Conservation (phyloP, 2,113 vertebrate genomes). For the Melospiza melodia region DNA sequence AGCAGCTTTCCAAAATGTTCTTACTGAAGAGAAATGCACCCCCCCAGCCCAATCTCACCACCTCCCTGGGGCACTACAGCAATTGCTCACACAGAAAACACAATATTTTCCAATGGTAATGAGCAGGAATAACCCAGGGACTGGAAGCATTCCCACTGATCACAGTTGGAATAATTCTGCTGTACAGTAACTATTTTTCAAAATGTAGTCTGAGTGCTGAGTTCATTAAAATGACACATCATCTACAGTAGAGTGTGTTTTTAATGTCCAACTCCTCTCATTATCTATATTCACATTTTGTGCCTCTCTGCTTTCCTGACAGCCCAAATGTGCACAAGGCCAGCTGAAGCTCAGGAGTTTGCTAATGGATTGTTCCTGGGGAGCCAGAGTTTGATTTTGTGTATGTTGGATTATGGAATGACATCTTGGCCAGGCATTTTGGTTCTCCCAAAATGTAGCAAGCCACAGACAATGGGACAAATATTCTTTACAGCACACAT, state of each 20-base stretch:
- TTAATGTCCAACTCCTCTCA: not conserved
- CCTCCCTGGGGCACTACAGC: conserved; percentile 47
- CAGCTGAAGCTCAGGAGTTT: not conserved
- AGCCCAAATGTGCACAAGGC: not conserved
- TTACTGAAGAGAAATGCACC: not conserved
- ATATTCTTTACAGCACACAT: not conserved
- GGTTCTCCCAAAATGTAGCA: not conserved
- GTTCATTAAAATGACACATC: conserved; percentile 44
- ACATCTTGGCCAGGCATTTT: not conserved
- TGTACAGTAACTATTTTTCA: not conserved
- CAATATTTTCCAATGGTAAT: conserved; percentile 56
- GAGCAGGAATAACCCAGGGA: conserved; percentile 44
- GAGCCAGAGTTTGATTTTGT: not conserved
- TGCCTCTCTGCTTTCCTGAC: not conserved
- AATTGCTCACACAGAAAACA: conserved; percentile 36
- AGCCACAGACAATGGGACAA: not conserved
- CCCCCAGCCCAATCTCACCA: not conserved
- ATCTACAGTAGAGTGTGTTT: not conserved
- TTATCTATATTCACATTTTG: not conserved
- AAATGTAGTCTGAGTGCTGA: not conserved
- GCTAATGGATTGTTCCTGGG: not conserved
- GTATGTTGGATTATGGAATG: not conserved
- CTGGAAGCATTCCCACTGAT: conserved; percentile 35
- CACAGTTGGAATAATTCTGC: conserved; percentile 39
- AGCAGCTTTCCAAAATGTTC: conserved; percentile 43